Percentiles rank a stretch among this genome's conserved stretches.
These are phyloP conservation scores for Petaurus breviceps DNA, from an alignment of 2,113 vertebrate genomes.

Conservation along the genomic window DNA sequence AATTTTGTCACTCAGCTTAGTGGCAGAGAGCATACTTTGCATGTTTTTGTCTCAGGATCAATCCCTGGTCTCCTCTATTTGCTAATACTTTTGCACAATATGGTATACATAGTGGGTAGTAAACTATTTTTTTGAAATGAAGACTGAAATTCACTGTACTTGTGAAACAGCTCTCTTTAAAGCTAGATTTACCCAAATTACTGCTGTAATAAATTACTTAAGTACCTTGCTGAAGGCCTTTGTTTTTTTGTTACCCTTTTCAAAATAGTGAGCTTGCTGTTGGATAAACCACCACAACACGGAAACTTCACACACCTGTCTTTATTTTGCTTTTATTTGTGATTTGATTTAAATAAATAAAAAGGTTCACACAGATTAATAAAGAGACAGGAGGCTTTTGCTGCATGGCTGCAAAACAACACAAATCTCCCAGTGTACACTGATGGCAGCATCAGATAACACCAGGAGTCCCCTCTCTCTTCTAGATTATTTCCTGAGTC, in stretches of 20 bases:
- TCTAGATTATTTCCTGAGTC: slow-evolving; percentile 65
- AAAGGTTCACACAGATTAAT: slow-evolving; percentile 66
- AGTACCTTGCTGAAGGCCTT: background rate
- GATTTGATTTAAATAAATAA: slow-evolving; percentile 70
- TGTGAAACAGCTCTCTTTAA: background rate
- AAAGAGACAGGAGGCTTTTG: slow-evolving; percentile 66
- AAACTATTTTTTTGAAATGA: background rate
- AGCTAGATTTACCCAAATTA: background rate
- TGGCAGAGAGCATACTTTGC: background rate
- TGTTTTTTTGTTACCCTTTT: background rate
- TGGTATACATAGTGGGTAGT: background rate
- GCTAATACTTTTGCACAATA: background rate
- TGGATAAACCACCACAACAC: slow-evolving; percentile 78
- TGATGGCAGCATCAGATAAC: slow-evolving; percentile 60
- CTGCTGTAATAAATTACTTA: background rate
- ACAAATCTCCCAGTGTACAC: slow-evolving; percentile 48
- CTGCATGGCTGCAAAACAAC: slow-evolving; percentile 56
- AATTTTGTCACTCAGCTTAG: background rate
- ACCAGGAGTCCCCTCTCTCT: slow-evolving; percentile 24
- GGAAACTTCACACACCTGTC: slow-evolving; percentile 75
- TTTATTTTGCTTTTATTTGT: slow-evolving; percentile 81
- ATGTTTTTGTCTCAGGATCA: background rate
- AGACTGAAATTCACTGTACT: background rate
- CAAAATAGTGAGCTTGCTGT: slow-evolving; percentile 54
- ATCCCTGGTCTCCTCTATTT: background rate